Percentiles rank a stretch among this genome's conserved stretches.
Conservation (phyloP, 1,140 invertebrate genomes). For the Drosophila tristis region DNA sequence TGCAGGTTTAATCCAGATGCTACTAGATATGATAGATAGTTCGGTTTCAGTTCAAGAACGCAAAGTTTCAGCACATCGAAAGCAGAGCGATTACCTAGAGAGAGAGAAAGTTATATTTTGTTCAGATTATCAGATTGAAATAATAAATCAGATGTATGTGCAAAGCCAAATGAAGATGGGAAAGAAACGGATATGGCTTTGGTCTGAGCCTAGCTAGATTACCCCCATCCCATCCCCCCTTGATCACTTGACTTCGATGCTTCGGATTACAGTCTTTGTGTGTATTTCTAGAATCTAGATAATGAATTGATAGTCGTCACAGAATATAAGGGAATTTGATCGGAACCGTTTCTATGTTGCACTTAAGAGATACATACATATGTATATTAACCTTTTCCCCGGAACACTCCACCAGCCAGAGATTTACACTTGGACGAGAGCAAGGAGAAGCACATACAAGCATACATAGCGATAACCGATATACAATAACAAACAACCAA, state of each 20-base stretch:
- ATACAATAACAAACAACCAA: conserved; percentile 53
- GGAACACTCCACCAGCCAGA: neutral
- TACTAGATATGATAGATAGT: conserved; percentile 54
- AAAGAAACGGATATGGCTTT: conserved; percentile 9
- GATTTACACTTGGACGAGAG: conserved; percentile 9
- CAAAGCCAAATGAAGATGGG: neutral
- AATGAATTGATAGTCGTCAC: conserved; percentile 14
- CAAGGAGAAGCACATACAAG: conserved; percentile 9
- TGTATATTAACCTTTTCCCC: neutral
- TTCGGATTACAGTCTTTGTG: neutral
- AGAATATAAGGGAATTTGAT: conserved; percentile 14
- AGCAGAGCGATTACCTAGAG: conserved; percentile 39
- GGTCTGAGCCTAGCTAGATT: conserved; percentile 26
- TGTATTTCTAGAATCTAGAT: neutral
- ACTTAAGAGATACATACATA: neutral
- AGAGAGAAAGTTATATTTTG: conserved; percentile 24
- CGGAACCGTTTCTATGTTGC: conserved; percentile 4
- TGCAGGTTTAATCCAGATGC: conserved; percentile 17
- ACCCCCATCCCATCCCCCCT: neutral
- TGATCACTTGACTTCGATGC: conserved; percentile 1
- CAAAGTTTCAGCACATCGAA: conserved; percentile 56
- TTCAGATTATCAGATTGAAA: conserved; percentile 17
- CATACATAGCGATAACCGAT: conserved; percentile 57
- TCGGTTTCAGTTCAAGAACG: conserved; percentile 70
- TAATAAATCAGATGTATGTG: conserved; percentile 4